Evolutionary conservation across 2,113 vertebrate species (phyloP), one percentile per base, ranked within the genome.

Genomic region (Alligator sinensis): DNA sequence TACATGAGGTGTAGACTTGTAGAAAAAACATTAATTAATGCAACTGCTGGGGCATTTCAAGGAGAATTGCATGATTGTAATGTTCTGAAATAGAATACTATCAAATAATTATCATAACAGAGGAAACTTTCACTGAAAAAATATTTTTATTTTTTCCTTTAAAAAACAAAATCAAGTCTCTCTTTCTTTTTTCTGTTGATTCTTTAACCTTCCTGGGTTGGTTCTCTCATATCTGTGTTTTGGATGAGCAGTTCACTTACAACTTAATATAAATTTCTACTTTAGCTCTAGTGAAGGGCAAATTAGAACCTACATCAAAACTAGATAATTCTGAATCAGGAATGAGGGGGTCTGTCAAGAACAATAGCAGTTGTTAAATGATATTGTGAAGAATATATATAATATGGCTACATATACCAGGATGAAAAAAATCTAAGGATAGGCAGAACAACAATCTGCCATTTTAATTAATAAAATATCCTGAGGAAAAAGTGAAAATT

Each of bases 341-440:
- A 83, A 82, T 38, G 70, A 88, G 86, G 57, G 1, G 6, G 9
- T 25, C 0, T 62, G 3, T 59, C 68, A 15, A 22, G 57, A 62
- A 75, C 74, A 68, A 82, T 12, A 76, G 4, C 3, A 70, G 0
- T 82, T 87, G 8, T 2, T 93, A 16, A 1, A 8, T 83, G 54
- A 7, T 54, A 24, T 14, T 12, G 3, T 77, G 19, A 3, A 88
- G 28, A 93, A 82, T 4, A 79, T 63, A 55, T 2, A 58, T 3
- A 19, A 5, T 1, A 0, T 58, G 57, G 70, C 60, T 13, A 1
- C n/a, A 55, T 24, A 70, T 30, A 21, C 5, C 18, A 62, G 19
- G 34, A 47, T 2, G 1, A 79, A 77, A 84, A 74, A 74, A 54
- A 16, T 21, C 2, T 80, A 89, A 58, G 2, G n/a, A 1, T 84